Conservation (phyloP, 2,888 invertebrate species). For the Lithosia quadra region DNA sequence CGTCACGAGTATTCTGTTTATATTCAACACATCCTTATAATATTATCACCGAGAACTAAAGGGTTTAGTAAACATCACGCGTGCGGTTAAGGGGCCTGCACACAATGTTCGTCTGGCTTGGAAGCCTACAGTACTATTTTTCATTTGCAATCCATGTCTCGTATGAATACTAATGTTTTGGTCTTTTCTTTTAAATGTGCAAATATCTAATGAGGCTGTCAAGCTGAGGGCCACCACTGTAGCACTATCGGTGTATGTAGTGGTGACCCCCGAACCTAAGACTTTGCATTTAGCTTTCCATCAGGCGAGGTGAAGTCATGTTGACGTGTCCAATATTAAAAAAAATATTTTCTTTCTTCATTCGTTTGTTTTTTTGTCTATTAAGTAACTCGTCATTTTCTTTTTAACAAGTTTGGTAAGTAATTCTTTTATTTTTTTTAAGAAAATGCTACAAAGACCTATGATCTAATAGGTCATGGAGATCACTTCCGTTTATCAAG, state of each 20-base stretch:
- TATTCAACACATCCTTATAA: conserved; percentile 59
- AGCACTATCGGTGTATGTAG: too few relatives aligned
- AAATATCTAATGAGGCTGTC: background rate
- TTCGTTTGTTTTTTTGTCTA: too few relatives aligned
- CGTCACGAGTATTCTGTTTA: conserved; percentile 47
- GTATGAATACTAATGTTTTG: conserved; percentile 9
- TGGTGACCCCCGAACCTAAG: too few relatives aligned
- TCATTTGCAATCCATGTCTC: background rate
- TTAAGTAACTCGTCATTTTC: too few relatives aligned
- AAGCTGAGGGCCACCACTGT: too few relatives aligned
- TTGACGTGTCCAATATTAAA: too few relatives aligned
- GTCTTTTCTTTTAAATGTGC: background rate
- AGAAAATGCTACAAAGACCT: too few relatives aligned
- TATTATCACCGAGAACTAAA: conserved; percentile 50
- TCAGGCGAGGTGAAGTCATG: too few relatives aligned
- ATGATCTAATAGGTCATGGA: conserved; percentile 5
- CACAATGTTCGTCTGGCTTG: conserved; percentile 25
- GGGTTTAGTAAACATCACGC: conserved; percentile 52
- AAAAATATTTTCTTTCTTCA: too few relatives aligned
- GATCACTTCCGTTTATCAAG: conserved; percentile 33
- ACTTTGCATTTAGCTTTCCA: too few relatives aligned
- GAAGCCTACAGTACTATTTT: background rate
- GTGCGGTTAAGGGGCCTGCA: conserved; percentile 38
- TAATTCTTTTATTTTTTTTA: too few relatives aligned
- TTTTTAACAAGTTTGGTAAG: too few relatives aligned